phyloP scores from a whole-genome alignment of 2,888 invertebrate genomes.

The Carpatolechia fugitivella region DNA sequence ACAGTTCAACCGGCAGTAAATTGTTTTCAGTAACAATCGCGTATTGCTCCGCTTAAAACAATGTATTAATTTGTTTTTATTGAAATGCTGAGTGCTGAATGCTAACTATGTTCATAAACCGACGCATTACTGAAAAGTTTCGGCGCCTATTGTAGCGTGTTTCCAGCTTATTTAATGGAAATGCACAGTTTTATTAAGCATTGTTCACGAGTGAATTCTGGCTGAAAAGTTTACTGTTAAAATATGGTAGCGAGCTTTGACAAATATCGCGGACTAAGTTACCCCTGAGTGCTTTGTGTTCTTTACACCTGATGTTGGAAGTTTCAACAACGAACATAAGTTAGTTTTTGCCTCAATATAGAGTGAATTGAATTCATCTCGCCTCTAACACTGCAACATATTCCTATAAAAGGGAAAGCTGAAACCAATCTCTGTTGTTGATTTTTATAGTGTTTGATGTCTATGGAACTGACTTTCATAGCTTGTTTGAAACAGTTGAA shows the following conservation, averaged over 20 bases:
- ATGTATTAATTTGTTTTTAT: conserved; percentile 38
- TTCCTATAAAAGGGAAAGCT: not conserved
- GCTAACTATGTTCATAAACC: conserved; percentile 3
- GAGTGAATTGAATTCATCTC: conserved; percentile 3
- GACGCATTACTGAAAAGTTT: conserved; percentile 1
- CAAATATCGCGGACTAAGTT: not conserved
- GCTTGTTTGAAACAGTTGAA: not conserved
- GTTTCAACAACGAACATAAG: not conserved
- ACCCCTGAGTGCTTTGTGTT: not conserved
- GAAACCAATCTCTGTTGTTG: not conserved
- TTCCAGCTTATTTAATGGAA: not conserved
- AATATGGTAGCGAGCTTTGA: conserved; percentile 1
- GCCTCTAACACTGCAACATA: not conserved
- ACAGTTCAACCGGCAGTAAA: conserved; percentile 35
- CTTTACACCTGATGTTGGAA: conserved; percentile 8
- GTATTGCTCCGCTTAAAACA: conserved; percentile 41
- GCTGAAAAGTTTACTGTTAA: not conserved
- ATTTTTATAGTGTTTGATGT: conserved; percentile 3
- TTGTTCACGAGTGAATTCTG: not conserved
- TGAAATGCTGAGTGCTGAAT: conserved; percentile 3
- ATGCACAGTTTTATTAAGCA: conserved; percentile 4
- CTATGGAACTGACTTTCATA: not conserved
- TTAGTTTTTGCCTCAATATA: not conserved
- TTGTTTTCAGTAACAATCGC: conserved; percentile 61
- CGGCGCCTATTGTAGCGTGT: conserved; percentile 1